A percentile compares a stretch with the other conserved stretches of the same genome.
phyloP scores from a whole-genome alignment of 2,797 vertebrate species.

The Dicrostonyx torquatus region DNA sequence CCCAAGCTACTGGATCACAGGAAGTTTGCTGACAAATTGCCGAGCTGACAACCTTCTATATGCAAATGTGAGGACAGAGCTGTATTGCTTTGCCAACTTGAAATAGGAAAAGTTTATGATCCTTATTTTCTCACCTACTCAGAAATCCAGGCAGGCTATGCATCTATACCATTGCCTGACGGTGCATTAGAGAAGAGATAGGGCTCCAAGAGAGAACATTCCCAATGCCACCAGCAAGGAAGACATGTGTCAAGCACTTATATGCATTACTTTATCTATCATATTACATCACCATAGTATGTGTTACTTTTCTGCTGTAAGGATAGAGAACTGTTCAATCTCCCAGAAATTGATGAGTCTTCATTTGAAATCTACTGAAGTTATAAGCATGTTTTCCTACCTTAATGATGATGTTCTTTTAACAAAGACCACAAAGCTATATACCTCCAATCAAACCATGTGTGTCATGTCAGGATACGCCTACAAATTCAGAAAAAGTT shows the following conservation, averaged over 20 bases:
- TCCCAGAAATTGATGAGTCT: constrained; percentile 42
- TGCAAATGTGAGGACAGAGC: constrained; percentile 59
- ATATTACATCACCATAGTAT: neutral
- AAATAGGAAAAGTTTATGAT: constrained; percentile 72
- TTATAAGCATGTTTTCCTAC: neutral
- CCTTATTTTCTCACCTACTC: constrained; percentile 22
- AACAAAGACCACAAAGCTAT: neutral
- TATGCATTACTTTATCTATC: constrained; percentile 19
- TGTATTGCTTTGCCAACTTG: constrained; percentile 62
- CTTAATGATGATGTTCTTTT: constrained; percentile 24
- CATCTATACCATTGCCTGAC: neutral
- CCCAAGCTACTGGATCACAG: constrained; percentile 62
- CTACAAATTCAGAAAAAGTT: neutral
- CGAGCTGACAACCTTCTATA: constrained; percentile 26
- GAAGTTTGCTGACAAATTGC: constrained; percentile 68
- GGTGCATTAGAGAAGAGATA: constrained; percentile 1
- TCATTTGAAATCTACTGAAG: neutral
- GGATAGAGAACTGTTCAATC: neutral
- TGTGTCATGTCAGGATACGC: neutral
- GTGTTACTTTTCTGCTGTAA: constrained; percentile 7
- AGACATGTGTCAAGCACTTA: neutral
- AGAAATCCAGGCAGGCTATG: constrained; percentile 35
- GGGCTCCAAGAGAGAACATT: neutral
- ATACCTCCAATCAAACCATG: neutral
- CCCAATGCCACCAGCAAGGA: neutral